Base-by-base conservation (phyloP, 1,140 invertebrate genomes). In the Zeugodacus cucurbitae region DNA sequence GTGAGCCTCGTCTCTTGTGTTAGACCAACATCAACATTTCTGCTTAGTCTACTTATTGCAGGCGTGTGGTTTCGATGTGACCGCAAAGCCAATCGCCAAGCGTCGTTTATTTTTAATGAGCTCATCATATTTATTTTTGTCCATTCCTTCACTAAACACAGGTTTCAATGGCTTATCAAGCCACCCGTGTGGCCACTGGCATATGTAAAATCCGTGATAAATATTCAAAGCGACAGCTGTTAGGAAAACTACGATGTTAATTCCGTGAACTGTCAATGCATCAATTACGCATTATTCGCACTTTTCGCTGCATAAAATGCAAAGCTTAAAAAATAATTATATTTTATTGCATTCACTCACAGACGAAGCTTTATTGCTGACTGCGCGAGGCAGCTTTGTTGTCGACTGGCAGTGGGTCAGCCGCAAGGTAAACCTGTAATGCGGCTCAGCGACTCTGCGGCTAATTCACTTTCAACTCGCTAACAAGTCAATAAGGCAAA, bases 391-490 rank as follows among this genome's bases (percentile, higher is more conserved):
- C 26, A n/a, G 37, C 37, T 82, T 48, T 82, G 41, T 82, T 26
- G 41, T 37, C 48, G 14, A 54, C 7, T 48, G 74, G n/a, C 70
- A 74, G 74, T 48, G 41, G 74, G 41, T 74, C 41, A 82, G 74
- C 20, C 41, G 74, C 74, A 82, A 82, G 74, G 74, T 29, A 29
- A 82, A 82, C 74, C 74, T 48, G 74, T 82, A 37, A 26, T 17
- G 3, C 34, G 8, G 74, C 41, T 82, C 22, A 48, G 14, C 74
- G 8, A 41, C 41, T 82, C 22, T 29, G 14, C 74, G 41, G 74
- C 44, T 82, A 82, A 82, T 82, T 82, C 44, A 82, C 74, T 82
- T 82, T 82, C 74, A 82, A 29, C 41, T 82, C n/a, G n/a, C n/a
- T 26, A 22, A 82, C n/a, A 54, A 82, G 44, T 82, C 41, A 54